Evolutionary conservation across 30 jellyfish, hydroid and myxozoan species (phyloP).

Genomic region (Hydractinia echinata): DNA sequence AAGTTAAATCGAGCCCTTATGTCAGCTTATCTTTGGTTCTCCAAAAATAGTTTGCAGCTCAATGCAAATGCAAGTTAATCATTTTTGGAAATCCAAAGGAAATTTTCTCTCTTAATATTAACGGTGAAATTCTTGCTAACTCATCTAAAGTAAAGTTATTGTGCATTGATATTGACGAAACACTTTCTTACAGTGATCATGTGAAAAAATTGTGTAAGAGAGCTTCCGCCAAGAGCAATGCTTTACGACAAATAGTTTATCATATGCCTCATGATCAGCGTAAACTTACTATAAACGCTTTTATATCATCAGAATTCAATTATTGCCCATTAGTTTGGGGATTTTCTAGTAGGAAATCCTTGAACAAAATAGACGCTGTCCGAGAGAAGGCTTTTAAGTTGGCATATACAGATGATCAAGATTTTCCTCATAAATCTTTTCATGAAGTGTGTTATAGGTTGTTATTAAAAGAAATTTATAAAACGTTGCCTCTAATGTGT

Average conservation of each 20-base stretch:
- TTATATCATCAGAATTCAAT: too few species aligned
- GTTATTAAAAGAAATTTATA: too few species aligned
- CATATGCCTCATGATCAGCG: conserved; percentile 4
- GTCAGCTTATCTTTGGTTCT: too few species aligned
- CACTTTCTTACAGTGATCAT: conserved; percentile 3
- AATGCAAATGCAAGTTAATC: conserved; percentile 5
- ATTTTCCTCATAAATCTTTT: too few species aligned
- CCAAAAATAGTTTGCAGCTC: conserved; percentile 6
- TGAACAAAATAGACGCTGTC: too few species aligned
- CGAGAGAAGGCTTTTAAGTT: too few species aligned
- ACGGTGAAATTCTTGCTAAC: neutral
- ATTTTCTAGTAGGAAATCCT: too few species aligned
- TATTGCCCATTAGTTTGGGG: too few species aligned
- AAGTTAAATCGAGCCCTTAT: conserved; percentile 1
- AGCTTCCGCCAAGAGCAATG: conserved; percentile 6
- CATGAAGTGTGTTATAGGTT: too few species aligned
- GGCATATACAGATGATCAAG: too few species aligned
- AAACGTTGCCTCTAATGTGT: too few species aligned
- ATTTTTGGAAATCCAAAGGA: neutral
- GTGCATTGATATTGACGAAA: conserved; percentile 9
- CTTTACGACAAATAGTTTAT: neutral
- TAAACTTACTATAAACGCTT: too few species aligned
- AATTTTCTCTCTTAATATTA: neutral
- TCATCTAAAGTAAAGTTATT: conserved; percentile 2
- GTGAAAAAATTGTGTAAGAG: neutral